Base-by-base conservation (phyloP, 2,113 vertebrate genomes). In the Microtus richardsoni region DNA sequence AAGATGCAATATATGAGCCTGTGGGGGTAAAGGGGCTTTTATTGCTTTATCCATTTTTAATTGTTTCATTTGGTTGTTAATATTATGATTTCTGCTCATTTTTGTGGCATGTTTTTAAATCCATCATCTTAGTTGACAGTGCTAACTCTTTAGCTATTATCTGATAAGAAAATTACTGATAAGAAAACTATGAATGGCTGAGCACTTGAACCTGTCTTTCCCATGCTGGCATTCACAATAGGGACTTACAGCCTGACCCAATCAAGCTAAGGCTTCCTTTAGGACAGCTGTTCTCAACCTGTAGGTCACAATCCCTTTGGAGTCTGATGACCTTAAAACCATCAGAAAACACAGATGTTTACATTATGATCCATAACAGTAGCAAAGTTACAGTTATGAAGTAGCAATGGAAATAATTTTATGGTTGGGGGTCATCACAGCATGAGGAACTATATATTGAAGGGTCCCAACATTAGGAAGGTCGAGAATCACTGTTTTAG, bases 61-160 rank as follows among this genome's bases (percentile, higher is more conserved):
- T 71, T 88, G 39, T 91, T 88, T 91, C 60, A 39, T 96, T 84
- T 79, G 52, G 13, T 95, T 91, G 22, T 94, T 49, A 88, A 80
- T 44, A 88, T 77, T 94, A 84, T 71, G 49, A 86, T 77, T 94
- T 92, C 36, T 58, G 21, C 41, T 92, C 19, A 84, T 75, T 96
- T 79, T 58, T 62, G 24, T 87, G 26, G 70, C 16, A 71, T 85
- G 5, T 73, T 36, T 83, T 36, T 44, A 41, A 74, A 71, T 79
- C 4, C 17, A 64, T 30, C n/a, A 68, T 12, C 58, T 54, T 66
- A 36, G 83, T 96, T 93, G 91, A 83, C 84, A 91, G 77, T 66
- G 41, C 1, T 62, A 74, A 91, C 77, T 82, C 93, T 78, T 49
- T 88, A 86, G 89, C 39, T 89, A 17, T 62, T 33, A 52, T 52